A percentile compares a stretch with the other conserved stretches of the same genome.
These are phyloP conservation scores for Lophius americanus DNA, from an alignment of 2,797 vertebrate genomes.

Conservation along the genomic window DNA sequence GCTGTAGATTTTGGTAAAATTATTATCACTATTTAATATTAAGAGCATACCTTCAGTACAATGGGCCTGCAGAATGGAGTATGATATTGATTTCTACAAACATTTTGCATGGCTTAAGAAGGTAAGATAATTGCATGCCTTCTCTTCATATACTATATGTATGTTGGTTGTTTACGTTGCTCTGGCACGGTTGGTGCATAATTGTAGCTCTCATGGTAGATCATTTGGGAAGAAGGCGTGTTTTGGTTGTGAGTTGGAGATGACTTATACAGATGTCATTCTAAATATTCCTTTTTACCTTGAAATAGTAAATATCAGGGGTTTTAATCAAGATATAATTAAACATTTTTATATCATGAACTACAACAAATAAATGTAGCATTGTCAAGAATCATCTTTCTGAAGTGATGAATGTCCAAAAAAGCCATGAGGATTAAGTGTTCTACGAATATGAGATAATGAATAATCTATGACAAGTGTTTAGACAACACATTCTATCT, in stretches of 20 bases:
- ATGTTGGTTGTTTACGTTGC: slow-evolving; percentile 23
- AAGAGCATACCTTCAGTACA: slow-evolving; percentile 72
- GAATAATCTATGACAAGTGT: slow-evolving; percentile 32
- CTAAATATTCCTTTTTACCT: neutral
- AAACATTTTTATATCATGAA: neutral
- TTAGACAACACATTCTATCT: slow-evolving; percentile 40
- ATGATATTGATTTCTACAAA: slow-evolving; percentile 96
- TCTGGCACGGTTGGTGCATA: slow-evolving; percentile 21
- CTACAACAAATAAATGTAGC: neutral
- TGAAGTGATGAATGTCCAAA: neutral
- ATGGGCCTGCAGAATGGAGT: slow-evolving; percentile 96
- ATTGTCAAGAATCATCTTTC: neutral
- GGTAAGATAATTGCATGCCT: slow-evolving; percentile 86
- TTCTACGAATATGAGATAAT: slow-evolving; percentile 41
- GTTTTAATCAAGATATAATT: neutral
- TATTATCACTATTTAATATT: slow-evolving; percentile 63
- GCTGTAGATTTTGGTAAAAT: slow-evolving; percentile 37
- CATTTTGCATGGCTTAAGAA: slow-evolving; percentile 96
- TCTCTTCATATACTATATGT: slow-evolving; percentile 23
- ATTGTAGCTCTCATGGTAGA: slow-evolving; percentile 34
- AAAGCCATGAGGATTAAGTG: slow-evolving; percentile 6
- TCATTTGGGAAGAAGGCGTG: slow-evolving; percentile 34
- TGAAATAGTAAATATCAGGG: neutral
- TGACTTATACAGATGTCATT: slow-evolving; percentile 18
- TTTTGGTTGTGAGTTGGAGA: slow-evolving; percentile 37